Evolutionary conservation across 2,888 invertebrate genomes (phyloP), one percentile per base, ranked within the genome.

Genomic region (Drosophila recens): DNA sequence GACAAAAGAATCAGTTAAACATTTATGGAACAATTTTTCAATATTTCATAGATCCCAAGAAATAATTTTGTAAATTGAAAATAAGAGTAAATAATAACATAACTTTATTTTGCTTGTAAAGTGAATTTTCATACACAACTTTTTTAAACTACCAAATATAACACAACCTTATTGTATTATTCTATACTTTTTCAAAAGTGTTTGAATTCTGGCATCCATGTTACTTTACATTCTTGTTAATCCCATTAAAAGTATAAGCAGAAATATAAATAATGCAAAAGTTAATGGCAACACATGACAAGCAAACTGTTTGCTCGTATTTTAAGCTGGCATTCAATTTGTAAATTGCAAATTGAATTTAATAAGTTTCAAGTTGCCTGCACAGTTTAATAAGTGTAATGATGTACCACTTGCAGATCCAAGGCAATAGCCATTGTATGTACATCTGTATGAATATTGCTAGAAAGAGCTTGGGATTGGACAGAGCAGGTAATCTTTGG

Each of bases 401-500:
- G 59, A 51, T 49, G 59, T n/a, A 38, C 27, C 17, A 23, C 23
- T 34, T 27, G 17, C 30, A 42, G 23, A 43, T 8, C 38, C 30
- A 4, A 17, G 13, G 38, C 5, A 20, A 36, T 48, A 11, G 51
- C 40, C 36, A 57, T 27, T 57, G 23, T 13, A 34, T 20, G n/a
- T 10, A 38, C 23, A 33, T 30, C 17, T 23, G 45, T 30, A 42
- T 23, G 45, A 10, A 46, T 8, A 27, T 23, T n/a, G 15, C 9
- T 13, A 34, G 33, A 17, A 13, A 17, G 5, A 30, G 15, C 9
- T 11, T 4, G 13, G 9, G 10, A 38, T 51, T 38, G 52, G n/a
- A 43, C 11, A 36, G 23, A 40, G 45, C 42, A 42, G 64, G 36
- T 45, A 65, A 75, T 75, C 70, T 66, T 61, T 59, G 46, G 75